Conservation (phyloP, 2,113 vertebrate species). For the Ammospiza caudacuta region DNA sequence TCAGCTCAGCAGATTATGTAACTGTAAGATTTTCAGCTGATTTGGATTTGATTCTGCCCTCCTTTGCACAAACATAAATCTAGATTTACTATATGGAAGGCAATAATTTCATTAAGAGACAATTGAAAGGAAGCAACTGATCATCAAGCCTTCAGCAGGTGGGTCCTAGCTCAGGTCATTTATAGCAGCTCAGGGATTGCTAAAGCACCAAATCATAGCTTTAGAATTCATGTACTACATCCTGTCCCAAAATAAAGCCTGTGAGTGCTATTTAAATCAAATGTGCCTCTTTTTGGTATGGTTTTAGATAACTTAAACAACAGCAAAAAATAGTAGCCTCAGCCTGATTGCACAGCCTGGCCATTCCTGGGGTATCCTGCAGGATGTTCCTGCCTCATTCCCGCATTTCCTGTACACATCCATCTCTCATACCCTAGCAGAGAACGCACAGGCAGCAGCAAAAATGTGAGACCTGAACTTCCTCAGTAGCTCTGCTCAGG, state of each 20-base stretch:
- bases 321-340: neutral
- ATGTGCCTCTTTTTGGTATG: neutral
- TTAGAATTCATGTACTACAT: neutral
- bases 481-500: neutral
- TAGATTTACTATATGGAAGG: neutral
- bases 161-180: neutral
- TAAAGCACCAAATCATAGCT: neutral
- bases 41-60: neutral
- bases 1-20: neutral
- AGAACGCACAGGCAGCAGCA: neutral
- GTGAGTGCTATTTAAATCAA: neutral
- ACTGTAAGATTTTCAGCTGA: neutral
- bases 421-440: neutral
- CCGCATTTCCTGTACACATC: neutral
- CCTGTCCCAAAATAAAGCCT: slow-evolving; percentile 29
- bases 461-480: neutral
- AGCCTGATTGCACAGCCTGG: neutral
- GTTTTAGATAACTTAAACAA: slow-evolving; percentile 7
- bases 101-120: neutral
- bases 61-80: neutral
- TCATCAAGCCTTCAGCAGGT: neutral
- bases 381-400: slow-evolving; percentile 29
- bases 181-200: neutral
- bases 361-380: slow-evolving; percentile 5
- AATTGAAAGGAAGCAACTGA: neutral